phyloP scores from a whole-genome alignment of 2,797 vertebrate genomes.

The Bryconaethiops microstoma region DNA sequence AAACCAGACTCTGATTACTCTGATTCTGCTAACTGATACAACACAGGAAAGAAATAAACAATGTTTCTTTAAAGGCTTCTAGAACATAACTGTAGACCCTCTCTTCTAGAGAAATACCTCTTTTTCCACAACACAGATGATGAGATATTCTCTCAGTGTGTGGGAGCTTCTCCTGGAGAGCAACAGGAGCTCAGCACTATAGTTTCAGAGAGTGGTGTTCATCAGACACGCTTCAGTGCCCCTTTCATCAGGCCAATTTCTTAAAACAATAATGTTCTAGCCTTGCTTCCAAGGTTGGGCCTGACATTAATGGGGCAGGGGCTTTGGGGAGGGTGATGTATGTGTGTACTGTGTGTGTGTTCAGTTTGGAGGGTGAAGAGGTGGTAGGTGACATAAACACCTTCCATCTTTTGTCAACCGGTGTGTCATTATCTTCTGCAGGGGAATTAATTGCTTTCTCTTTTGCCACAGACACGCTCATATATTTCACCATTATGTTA shows the following conservation, averaged over 20 bases:
- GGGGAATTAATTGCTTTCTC: slow-evolving; percentile 71
- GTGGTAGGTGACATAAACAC: slow-evolving; percentile 59
- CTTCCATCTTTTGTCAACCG: slow-evolving; percentile 50
- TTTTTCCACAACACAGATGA: not conserved
- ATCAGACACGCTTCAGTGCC: slow-evolving; percentile 63
- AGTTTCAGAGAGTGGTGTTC: slow-evolving; percentile 44
- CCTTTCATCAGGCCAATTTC: slow-evolving; percentile 65
- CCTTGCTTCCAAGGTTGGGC: slow-evolving; percentile 63
- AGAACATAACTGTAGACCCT: not conserved
- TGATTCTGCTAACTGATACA: too few relatives aligned
- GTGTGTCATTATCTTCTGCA: slow-evolving; percentile 65
- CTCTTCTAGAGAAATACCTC: not conserved
- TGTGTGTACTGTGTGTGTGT: slow-evolving; percentile 9
- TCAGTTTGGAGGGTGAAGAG: slow-evolving; percentile 31
- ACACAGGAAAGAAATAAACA: too few relatives aligned
- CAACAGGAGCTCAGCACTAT: not conserved
- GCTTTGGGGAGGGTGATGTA: slow-evolving; percentile 3
- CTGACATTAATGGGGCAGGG: slow-evolving; percentile 61
- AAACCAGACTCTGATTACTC: too few relatives aligned
- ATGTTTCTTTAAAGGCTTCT: too few relatives aligned
- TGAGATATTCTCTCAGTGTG: not conserved
- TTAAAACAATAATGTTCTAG: slow-evolving; percentile 72
- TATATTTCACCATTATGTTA: slow-evolving; percentile 72
- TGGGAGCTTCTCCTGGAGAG: not conserved
- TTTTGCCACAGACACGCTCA: slow-evolving; percentile 66